Percentiles rank a stretch among this genome's conserved stretches.
These are phyloP conservation scores for Hanleya hanleyi DNA, from an alignment of 2,888 invertebrate genomes.

Conservation along the genomic window DNA sequence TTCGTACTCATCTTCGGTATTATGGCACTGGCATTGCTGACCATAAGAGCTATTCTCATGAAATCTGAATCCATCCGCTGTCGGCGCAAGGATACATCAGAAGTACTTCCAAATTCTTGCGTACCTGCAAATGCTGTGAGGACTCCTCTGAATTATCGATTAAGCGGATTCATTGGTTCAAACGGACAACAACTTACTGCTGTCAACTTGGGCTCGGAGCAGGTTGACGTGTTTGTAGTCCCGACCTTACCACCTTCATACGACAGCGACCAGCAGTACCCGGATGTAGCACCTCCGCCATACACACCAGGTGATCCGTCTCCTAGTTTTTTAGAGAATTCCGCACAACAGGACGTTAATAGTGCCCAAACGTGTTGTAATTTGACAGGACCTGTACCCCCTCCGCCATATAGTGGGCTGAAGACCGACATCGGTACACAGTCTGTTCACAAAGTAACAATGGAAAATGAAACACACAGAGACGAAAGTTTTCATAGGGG, in stretches of 20 bases:
- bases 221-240: neutral
- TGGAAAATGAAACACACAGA: too few species aligned
- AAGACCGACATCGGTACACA: too few species aligned
- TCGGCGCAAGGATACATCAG: neutral
- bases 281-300: neutral
- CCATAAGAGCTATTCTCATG: neutral
- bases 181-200: too few species aligned
- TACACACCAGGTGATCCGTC: neutral
- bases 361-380: too few species aligned
- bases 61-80: neutral
- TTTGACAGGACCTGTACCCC: too few species aligned
- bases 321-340: neutral
- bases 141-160: neutral
- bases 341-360: too few species aligned
- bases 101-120: neutral
- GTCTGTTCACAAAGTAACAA: too few species aligned
- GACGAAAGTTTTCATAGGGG: too few species aligned
- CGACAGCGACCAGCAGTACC: neutral
- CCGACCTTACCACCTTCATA: neutral
- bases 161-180: neutral
- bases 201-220: neutral
- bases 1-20: conserved; percentile 2
- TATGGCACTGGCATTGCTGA: neutral
- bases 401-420: too few species aligned
- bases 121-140: neutral